Evolutionary conservation across 2,113 vertebrate species (phyloP).

Genomic region (Boleophthalmus pectinirostris): DNA sequence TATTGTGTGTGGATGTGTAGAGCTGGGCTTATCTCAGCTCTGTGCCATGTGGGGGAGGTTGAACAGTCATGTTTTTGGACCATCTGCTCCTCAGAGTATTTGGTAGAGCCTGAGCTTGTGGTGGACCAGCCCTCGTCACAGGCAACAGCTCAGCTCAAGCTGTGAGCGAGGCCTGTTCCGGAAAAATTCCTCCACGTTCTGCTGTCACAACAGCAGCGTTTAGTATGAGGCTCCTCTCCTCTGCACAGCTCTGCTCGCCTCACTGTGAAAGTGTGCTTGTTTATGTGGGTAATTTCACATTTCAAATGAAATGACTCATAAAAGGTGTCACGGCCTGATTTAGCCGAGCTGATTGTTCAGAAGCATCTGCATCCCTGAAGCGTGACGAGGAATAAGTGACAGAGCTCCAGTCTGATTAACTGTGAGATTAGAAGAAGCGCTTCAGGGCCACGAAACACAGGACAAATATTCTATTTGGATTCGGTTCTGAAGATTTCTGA

Average conservation of each 20-base stretch:
- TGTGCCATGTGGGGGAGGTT: slow-evolving; percentile 55
- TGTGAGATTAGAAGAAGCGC: slow-evolving; percentile 14
- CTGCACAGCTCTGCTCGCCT: slow-evolving; percentile 27
- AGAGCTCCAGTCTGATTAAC: slow-evolving; percentile 24
- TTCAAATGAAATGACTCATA: slow-evolving; percentile 43
- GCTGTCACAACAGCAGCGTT: slow-evolving; percentile 64
- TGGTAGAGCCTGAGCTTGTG: slow-evolving; percentile 67
- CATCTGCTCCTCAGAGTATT: slow-evolving; percentile 78
- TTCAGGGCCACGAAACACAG: neutral
- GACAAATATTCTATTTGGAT: neutral
- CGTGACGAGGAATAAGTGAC: slow-evolving; percentile 37
- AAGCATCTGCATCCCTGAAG: slow-evolving; percentile 42
- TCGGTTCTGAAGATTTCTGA: neutral
- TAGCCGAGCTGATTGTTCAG: slow-evolving; percentile 47
- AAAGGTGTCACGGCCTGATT: slow-evolving; percentile 50
- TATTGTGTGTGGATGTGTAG: neutral
- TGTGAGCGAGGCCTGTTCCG: slow-evolving; percentile 72
- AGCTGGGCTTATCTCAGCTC: slow-evolving; percentile 47
- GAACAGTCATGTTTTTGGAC: slow-evolving; percentile 71
- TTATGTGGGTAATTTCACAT: slow-evolving; percentile 41
- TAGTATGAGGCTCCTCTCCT: slow-evolving; percentile 57
- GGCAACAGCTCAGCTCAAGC: slow-evolving; percentile 71
- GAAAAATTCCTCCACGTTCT: slow-evolving; percentile 64
- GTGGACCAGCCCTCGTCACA: slow-evolving; percentile 57
- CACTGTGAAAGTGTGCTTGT: slow-evolving; percentile 63